These are phyloP conservation scores for Dioctria linearis DNA, from an alignment of 2,888 invertebrate species.

Conservation along the genomic window DNA sequence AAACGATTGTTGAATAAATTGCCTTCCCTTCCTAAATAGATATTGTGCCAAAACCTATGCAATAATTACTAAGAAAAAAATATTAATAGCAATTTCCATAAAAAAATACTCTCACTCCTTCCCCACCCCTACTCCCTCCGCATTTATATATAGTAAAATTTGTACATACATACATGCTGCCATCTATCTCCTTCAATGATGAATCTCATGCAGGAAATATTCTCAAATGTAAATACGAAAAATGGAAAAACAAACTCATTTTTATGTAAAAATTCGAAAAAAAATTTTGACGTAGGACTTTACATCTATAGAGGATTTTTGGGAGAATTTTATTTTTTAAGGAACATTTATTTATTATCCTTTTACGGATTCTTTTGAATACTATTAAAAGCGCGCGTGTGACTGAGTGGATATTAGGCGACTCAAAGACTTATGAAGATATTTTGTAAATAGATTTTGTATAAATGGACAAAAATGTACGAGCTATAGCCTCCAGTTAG, in stretches of 20 bases:
- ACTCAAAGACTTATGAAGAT: slow-evolving; percentile 9
- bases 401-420: background rate
- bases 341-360: slow-evolving; percentile 4
- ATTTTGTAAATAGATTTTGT: slow-evolving; percentile 39
- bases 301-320: background rate
- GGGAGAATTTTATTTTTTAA: background rate
- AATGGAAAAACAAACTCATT: background rate
- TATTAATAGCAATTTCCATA: slow-evolving; percentile 3
- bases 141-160: slow-evolving; percentile 28
- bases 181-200: background rate
- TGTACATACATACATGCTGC: slow-evolving; percentile 29
- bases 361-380: background rate
- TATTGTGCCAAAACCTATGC: slow-evolving; percentile 31
- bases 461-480: slow-evolving; percentile 21
- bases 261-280: background rate
- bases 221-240: slow-evolving; percentile 36
- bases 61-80: background rate
- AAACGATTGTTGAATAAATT: background rate
- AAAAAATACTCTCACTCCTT: background rate
- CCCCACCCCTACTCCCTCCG: background rate
- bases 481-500: background rate
- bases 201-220: background rate
- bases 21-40: slow-evolving; percentile 21
- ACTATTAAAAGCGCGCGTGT: background rate
- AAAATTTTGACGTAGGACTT: background rate